Conservation (phyloP, 2,797 vertebrate species). For the Acridotheres tristis region DNA sequence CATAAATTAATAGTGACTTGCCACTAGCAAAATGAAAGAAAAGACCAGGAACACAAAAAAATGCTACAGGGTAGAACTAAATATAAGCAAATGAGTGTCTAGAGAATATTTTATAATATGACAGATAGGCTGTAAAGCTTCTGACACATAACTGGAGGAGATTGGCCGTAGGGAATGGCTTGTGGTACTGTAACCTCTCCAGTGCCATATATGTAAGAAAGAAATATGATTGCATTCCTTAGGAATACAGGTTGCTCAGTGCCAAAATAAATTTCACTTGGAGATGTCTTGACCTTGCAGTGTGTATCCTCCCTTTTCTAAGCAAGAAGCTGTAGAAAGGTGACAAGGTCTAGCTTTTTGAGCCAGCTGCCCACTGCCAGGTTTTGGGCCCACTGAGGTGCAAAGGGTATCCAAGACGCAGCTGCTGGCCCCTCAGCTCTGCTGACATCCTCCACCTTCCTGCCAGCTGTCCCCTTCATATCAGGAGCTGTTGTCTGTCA, state of each 20-base stretch:
- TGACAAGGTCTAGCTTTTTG: background rate
- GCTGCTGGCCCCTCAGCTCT: background rate
- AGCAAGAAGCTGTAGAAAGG: background rate
- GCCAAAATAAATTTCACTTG: background rate
- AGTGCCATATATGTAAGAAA: background rate
- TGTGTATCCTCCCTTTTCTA: background rate
- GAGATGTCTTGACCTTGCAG: background rate
- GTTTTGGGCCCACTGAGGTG: background rate
- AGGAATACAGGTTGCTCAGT: background rate
- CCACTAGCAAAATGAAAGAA: background rate
- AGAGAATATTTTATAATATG: background rate
- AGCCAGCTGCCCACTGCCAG: background rate
- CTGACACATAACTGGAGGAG: background rate
- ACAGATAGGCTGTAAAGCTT: background rate
- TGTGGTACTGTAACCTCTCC: background rate
- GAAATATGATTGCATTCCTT: background rate
- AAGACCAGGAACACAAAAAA: background rate
- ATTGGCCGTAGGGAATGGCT: background rate
- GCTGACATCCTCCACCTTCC: background rate
- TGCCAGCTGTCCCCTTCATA: background rate
- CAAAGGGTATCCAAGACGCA: rapidly evolving
- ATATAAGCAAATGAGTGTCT: background rate
- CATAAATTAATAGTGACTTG: background rate
- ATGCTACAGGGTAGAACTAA: background rate
- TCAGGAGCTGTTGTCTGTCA: background rate